These are phyloP conservation scores for Chymomyza costata DNA, from an alignment of 1,140 invertebrate species.

Conservation along the genomic window DNA sequence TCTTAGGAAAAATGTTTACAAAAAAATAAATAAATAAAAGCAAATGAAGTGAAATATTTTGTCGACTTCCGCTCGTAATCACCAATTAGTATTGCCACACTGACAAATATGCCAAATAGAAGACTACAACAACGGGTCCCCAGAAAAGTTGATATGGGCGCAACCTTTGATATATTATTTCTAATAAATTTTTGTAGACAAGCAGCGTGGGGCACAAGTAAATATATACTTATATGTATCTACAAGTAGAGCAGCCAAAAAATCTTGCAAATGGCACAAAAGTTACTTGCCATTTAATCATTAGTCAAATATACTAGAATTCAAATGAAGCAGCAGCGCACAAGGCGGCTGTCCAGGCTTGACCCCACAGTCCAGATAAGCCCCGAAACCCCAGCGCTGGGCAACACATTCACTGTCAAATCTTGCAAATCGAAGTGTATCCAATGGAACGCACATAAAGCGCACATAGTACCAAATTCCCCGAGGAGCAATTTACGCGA, in stretches of 20 bases:
- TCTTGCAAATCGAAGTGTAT: constrained; percentile 64
- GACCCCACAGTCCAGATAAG: not conserved
- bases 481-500: constrained; percentile 52
- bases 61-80: constrained; percentile 74
- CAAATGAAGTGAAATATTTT: constrained; percentile 68
- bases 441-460: constrained; percentile 51
- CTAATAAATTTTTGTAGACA: constrained; percentile 54
- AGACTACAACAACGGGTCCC: not conserved
- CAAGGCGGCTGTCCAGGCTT: constrained; percentile 4
- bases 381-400: not conserved
- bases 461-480: constrained; percentile 30
- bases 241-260: no score
- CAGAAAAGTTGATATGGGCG: not conserved
- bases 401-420: constrained; percentile 47
- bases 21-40: constrained; percentile 65
- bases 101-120: constrained; percentile 64
- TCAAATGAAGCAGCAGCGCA: constrained; percentile 45
- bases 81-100: constrained; percentile 74
- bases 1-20: no score
- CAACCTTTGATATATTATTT: constrained; percentile 66
- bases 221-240: no score
- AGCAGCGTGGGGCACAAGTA: not conserved
- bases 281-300: constrained; percentile 50
- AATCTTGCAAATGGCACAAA: constrained; percentile 56
- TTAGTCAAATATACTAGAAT: constrained; percentile 57